Evolutionary conservation across 2,113 vertebrate genomes (phyloP).

Genomic region (Lepisosteus oculatus): DNA sequence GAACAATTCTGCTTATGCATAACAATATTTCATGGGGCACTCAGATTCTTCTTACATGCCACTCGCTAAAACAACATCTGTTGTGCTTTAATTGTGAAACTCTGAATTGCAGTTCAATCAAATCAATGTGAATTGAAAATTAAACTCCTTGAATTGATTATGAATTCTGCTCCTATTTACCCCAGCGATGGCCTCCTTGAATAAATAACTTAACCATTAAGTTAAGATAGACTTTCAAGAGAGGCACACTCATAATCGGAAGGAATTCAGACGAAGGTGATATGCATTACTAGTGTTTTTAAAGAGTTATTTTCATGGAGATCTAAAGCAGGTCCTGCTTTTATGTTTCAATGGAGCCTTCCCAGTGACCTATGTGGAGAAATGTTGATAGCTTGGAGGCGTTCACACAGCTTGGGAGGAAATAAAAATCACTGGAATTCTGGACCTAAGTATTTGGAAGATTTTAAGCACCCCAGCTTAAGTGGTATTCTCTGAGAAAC

Average conservation of each 20-base stretch:
- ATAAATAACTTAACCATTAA: slow-evolving; percentile 54
- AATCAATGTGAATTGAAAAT: too few species aligned
- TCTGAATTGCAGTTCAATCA: too few species aligned
- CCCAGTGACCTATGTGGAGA: slow-evolving; percentile 50
- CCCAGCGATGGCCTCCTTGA: slow-evolving; percentile 36
- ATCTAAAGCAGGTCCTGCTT: slow-evolving; percentile 40
- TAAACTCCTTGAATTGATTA: too few species aligned
- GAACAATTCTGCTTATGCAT: too few species aligned
- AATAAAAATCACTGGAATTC: slow-evolving; percentile 29
- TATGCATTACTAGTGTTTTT: slow-evolving; percentile 39
- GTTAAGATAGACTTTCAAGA: slow-evolving; percentile 33
- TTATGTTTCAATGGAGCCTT: slow-evolving; percentile 56
- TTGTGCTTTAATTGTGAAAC: too few species aligned
- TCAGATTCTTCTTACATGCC: too few species aligned
- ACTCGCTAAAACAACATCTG: too few species aligned
- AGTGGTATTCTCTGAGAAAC: slow-evolving; percentile 15
- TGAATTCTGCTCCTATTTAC: not conserved
- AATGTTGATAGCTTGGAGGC: slow-evolving; percentile 55
- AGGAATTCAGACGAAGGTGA: slow-evolving; percentile 38
- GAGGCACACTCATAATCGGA: slow-evolving; percentile 36
- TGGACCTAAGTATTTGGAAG: slow-evolving; percentile 35
- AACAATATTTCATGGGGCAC: too few species aligned
- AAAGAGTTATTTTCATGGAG: slow-evolving; percentile 38
- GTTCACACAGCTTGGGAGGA: slow-evolving; percentile 53
- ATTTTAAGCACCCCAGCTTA: slow-evolving; percentile 36